A percentile compares a stretch with the other conserved stretches of the same genome.
These are phyloP conservation scores for Vulpes lagopus DNA, from an alignment of 2,113 vertebrate species.

Conservation along the genomic window DNA sequence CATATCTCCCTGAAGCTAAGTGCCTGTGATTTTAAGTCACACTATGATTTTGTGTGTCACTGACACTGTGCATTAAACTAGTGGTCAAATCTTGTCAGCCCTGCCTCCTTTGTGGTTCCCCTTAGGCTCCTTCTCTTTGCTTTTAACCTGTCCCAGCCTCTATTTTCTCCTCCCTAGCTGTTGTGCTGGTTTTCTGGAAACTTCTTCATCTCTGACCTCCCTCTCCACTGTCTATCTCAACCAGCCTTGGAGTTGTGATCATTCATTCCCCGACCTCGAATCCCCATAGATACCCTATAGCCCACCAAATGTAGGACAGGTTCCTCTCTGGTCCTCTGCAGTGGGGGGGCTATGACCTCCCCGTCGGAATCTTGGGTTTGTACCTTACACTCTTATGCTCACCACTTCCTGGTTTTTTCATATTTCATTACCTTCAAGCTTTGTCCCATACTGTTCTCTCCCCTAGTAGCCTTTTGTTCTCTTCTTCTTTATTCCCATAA, in stretches of 20 bases:
- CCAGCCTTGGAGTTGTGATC: neutral
- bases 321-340: neutral
- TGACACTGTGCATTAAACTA: neutral
- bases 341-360: neutral
- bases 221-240: neutral
- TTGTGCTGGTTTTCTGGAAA: neutral
- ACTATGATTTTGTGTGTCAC: neutral
- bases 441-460: neutral
- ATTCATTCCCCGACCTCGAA: neutral
- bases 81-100: neutral
- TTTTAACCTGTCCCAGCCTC: neutral
- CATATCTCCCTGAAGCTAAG: neutral
- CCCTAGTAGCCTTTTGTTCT: neutral
- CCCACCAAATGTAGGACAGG: neutral
- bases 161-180: neutral
- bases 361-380: rapidly evolving
- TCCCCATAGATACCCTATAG: neutral
- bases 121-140: neutral
- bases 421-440: neutral
- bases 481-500: neutral
- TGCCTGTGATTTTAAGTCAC: neutral
- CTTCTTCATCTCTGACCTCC: too few species aligned
- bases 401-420: neutral
- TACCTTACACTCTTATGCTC: neutral
- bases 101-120: neutral